phyloP scores from a whole-genome alignment of 2,113 vertebrate genomes.

The Callipepla squamata region DNA sequence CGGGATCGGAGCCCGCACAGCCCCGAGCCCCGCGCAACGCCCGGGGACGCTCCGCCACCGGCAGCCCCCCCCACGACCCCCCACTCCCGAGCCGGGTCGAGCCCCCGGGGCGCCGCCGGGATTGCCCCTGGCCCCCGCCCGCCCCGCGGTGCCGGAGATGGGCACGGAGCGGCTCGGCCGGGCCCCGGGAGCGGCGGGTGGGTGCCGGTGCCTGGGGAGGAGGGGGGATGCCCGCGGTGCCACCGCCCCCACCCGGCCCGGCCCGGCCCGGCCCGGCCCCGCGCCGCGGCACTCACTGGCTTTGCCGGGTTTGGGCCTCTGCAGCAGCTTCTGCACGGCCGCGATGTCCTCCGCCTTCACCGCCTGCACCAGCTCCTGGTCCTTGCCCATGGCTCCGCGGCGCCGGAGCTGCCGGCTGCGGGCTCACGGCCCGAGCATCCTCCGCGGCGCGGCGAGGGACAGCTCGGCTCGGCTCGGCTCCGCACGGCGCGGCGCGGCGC shows the following conservation, averaged over 20 bases:
- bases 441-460: conserved; percentile 5
- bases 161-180: too few species aligned
- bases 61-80: neutral
- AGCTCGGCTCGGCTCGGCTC: too few species aligned
- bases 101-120: neutral
- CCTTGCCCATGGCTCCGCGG: conserved; percentile 90
- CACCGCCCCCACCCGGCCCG: neutral
- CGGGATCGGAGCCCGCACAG: neutral
- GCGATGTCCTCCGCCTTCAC: conserved; percentile 96
- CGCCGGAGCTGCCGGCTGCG: conserved; percentile 55
- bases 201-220: too few species aligned
- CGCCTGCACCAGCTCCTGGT: conserved; percentile 96
- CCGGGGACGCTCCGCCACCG: neutral
- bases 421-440: conserved; percentile 56
- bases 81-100: neutral
- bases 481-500: neutral
- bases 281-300: conserved; percentile 87
- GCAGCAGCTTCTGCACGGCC: conserved; percentile 95
- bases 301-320: conserved; percentile 94
- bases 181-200: too few species aligned
- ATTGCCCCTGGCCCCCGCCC: neutral
- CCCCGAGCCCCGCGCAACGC: neutral
- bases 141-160: neutral
- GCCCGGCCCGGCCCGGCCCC: neutral
- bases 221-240: neutral